These are phyloP conservation scores for Etheostoma nigrum DNA, from an alignment of 2,797 vertebrate genomes.

Conservation along the genomic window DNA sequence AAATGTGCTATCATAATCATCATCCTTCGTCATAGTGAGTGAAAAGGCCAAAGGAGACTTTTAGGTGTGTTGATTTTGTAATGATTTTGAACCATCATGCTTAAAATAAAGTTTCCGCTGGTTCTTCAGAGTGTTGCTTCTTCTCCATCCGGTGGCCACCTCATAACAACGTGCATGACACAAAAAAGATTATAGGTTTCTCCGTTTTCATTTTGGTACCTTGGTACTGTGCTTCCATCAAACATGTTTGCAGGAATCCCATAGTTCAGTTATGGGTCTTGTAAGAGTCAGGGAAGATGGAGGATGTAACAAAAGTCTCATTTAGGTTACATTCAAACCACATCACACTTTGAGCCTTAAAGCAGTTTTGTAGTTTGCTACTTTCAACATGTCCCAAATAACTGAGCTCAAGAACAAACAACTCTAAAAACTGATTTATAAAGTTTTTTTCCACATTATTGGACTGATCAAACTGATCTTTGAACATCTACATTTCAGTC, in stretches of 20 bases:
- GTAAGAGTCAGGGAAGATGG: not conserved
- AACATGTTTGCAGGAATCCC: not conserved
- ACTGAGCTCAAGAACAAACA: not conserved
- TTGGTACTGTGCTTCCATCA: not conserved
- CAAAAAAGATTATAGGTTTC: not conserved
- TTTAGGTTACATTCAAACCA: not conserved
- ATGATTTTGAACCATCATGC: not conserved
- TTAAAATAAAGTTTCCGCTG: conserved; percentile 12
- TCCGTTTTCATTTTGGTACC: not conserved
- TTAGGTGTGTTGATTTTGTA: not conserved
- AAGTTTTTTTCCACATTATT: not conserved
- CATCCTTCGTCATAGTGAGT: not conserved
- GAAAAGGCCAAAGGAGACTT: conserved; percentile 12
- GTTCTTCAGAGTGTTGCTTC: not conserved
- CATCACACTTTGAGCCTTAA: not conserved
- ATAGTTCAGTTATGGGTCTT: not conserved
- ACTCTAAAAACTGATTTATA: conserved; percentile 4
- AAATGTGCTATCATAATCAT: not conserved
- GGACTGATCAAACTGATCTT: conserved; percentile 2
- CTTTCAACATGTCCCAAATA: not conserved
- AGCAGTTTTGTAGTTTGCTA: not conserved
- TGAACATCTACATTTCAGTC: not conserved
- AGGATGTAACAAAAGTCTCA: not conserved
- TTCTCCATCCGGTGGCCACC: not conserved
- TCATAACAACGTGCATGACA: not conserved